Conservation (phyloP, 2,113 vertebrate genomes). For the Pelodiscus sinensis region DNA sequence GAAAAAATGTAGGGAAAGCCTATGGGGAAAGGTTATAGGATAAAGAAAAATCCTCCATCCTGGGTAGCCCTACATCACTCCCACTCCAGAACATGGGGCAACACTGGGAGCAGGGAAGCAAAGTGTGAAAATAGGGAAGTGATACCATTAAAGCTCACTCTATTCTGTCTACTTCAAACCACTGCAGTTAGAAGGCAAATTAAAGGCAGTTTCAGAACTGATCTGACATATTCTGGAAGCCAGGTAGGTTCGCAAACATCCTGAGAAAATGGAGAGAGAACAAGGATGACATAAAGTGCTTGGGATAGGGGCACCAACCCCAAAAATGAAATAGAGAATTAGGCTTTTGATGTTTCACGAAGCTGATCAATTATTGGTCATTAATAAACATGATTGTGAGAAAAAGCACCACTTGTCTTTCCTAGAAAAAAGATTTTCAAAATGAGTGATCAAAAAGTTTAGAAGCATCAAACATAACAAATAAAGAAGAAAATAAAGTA, state of each 20-base stretch:
- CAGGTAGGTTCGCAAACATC: not conserved
- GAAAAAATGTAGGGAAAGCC: not conserved
- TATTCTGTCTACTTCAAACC: not conserved
- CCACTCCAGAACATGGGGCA: not conserved
- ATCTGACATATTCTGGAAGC: not conserved
- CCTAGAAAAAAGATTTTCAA: not conserved
- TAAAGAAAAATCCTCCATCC: not conserved
- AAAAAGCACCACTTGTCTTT: not conserved
- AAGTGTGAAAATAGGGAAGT: not conserved
- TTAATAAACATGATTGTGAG: not conserved
- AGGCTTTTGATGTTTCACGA: not conserved
- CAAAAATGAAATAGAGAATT: not conserved
- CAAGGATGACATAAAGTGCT: not conserved
- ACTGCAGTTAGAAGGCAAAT: not conserved
- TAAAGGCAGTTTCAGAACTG: not conserved
- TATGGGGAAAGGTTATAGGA: not conserved
- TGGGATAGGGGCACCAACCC: not conserved
- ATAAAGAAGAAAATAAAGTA: not conserved
- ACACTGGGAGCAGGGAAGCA: not conserved
- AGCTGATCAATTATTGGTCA: not conserved
- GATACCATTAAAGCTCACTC: not conserved
- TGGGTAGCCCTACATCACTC: not conserved
- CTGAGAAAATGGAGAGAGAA: not conserved
- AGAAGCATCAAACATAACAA: not conserved
- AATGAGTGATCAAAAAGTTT: slow-evolving; percentile 2